Evolutionary conservation across 2,797 vertebrate genomes (phyloP).

Genomic region (Epinephelus malabaricus): DNA sequence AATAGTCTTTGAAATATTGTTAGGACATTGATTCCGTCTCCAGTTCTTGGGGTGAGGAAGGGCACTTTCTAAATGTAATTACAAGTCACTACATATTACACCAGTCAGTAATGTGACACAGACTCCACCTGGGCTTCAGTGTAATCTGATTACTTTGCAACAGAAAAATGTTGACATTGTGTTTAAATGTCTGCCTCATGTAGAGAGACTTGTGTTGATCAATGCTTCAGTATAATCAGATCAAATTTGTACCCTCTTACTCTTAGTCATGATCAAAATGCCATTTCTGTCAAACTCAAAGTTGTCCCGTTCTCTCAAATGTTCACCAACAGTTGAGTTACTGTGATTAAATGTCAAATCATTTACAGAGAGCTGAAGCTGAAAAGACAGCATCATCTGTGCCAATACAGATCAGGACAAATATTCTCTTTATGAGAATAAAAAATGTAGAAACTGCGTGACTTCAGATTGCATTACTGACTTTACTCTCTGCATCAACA

Average conservation of each 20-base stretch:
- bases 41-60: slow-evolving; percentile 30
- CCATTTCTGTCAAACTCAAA: not conserved
- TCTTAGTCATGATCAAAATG: not conserved
- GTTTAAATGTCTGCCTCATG: not conserved
- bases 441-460: not conserved
- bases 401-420: not conserved
- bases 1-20: slow-evolving; percentile 32
- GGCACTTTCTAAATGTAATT: slow-evolving; percentile 54
- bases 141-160: slow-evolving; percentile 34
- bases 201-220: not conserved
- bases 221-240: not conserved
- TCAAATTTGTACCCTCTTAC: not conserved
- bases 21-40: slow-evolving; percentile 44
- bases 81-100: slow-evolving; percentile 13
- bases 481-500: not conserved
- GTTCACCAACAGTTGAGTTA: not conserved
- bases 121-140: not conserved
- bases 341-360: not conserved
- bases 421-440: not conserved
- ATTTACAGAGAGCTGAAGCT: not conserved
- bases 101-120: slow-evolving; percentile 19
- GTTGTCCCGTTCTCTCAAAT: not conserved
- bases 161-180: not conserved
- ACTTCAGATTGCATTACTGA: not conserved
- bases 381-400: not conserved